Percentiles rank a stretch among this genome's conserved stretches.
Conservation (phyloP, 1,140 invertebrate species). For the Periplaneta americana region DNA sequence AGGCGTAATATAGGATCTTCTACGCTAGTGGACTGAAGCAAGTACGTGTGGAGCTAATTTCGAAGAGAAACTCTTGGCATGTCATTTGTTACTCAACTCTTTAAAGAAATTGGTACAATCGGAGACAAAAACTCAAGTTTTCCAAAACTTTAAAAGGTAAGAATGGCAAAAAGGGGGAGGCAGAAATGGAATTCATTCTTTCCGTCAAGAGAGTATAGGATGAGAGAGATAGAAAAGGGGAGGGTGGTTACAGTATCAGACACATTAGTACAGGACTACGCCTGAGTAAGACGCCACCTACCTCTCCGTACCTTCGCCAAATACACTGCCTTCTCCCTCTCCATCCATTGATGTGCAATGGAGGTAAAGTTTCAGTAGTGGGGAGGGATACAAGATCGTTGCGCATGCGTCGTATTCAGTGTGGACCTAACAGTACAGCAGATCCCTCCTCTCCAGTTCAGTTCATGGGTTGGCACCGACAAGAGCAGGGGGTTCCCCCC, state of each 20-base stretch:
- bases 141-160: not conserved
- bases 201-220: not conserved
- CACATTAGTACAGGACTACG: not conserved
- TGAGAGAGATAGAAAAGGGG: no score
- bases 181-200: not conserved
- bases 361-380: not conserved
- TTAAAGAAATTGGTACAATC: not conserved
- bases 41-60: not conserved
- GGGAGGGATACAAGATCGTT: not conserved
- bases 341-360: not conserved
- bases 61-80: not conserved
- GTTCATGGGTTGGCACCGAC: not conserved
- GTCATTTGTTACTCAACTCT: not conserved
- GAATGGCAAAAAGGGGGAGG: not conserved
- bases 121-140: not conserved
- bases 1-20: no score
- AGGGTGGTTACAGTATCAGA: not conserved
- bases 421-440: not conserved
- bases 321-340: not conserved
- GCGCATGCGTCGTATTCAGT: not conserved
- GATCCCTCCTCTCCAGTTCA: not conserved
- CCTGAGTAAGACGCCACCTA: not conserved
- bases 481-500: not conserved
- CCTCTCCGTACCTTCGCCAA: not conserved
- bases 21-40: not conserved